These are phyloP conservation scores for Cichlasoma orientale DNA, from an alignment of 2,797 vertebrate species.

Conservation along the genomic window DNA sequence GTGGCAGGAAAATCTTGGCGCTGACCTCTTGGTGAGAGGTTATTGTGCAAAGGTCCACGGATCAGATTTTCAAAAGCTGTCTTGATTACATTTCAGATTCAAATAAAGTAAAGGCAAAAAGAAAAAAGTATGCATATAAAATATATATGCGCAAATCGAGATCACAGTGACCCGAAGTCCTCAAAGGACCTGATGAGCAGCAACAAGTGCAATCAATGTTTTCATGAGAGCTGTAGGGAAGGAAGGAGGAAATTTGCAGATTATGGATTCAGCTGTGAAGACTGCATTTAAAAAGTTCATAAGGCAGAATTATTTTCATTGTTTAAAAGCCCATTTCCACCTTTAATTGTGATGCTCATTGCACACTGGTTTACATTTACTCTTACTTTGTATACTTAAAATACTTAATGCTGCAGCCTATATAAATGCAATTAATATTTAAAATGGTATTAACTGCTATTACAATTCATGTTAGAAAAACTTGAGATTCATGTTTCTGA, in stretches of 20 bases:
- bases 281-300: neutral
- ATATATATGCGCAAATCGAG: no score
- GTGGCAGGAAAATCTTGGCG: neutral
- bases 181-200: neutral
- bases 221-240: neutral
- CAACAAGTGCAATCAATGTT: accelerated
- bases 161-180: neutral
- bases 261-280: neutral
- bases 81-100: neutral
- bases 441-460: neutral
- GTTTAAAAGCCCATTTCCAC: neutral
- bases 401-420: neutral
- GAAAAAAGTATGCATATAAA: neutral
- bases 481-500: neutral
- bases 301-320: neutral
- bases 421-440: neutral
- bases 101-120: neutral
- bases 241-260: neutral
- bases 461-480: neutral
- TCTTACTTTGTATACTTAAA: neutral
- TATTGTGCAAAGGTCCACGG: neutral
- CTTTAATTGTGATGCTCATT: neutral
- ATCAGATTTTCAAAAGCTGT: accelerated
- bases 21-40: neutral
- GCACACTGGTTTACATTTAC: neutral